Evolutionary conservation across 2,888 invertebrate genomes (phyloP).

Genomic region (Microplitis manilae): DNA sequence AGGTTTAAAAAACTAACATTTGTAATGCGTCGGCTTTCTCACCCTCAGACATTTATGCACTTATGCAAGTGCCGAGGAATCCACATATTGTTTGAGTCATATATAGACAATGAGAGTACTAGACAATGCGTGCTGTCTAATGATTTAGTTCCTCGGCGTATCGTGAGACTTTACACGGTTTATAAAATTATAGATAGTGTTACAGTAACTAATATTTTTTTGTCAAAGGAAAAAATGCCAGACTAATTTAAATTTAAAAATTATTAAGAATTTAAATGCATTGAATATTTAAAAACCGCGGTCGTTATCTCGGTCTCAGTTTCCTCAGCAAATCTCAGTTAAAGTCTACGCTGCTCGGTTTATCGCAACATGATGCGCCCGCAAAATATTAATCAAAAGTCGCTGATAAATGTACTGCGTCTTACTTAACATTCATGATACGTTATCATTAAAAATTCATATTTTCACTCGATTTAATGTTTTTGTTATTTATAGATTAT

Average conservation of each 20-base stretch:
- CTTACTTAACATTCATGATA: neutral
- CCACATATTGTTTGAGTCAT: conserved; percentile 1
- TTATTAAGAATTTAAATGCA: neutral
- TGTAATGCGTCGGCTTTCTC: neutral
- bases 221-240: neutral
- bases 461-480: neutral
- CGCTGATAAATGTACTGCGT: neutral
- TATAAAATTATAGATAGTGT: neutral
- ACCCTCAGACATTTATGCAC: neutral
- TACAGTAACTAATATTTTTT: neutral
- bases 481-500: too few relatives aligned
- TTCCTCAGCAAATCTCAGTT: neutral
- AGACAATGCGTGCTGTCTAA: neutral
- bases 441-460: neutral
- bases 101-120: neutral
- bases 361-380: neutral
- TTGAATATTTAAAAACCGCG: neutral
- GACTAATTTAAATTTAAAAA: neutral
- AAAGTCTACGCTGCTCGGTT: neutral
- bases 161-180: neutral
- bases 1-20: neutral
- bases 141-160: neutral
- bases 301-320: neutral
- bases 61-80: neutral
- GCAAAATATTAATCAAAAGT: neutral